phyloP scores from a whole-genome alignment of 2,113 vertebrate species.

The Lophura nycthemera region DNA sequence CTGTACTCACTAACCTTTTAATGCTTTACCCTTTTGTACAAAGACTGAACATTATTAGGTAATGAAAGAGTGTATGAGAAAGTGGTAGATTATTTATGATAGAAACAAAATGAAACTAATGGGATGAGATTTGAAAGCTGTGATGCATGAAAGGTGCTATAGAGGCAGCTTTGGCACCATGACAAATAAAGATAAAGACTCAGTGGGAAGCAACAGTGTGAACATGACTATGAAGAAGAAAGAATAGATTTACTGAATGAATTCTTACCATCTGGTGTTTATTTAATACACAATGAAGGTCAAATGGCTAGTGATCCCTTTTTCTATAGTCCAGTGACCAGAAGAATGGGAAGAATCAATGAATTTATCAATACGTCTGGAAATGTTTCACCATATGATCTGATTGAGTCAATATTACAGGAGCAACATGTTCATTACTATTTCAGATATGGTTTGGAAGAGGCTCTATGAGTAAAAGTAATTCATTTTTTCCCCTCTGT shows the following conservation, averaged over 20 bases:
- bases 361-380: constrained; percentile 85
- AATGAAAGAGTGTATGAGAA: constrained; percentile 85
- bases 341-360: constrained; percentile 86
- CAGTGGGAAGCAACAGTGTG: constrained; percentile 88
- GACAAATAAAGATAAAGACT: constrained; percentile 87
- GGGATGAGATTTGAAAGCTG: constrained; percentile 85
- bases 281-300: constrained; percentile 92
- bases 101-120: constrained; percentile 89
- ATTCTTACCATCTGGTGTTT: constrained; percentile 93
- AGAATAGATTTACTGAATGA: constrained; percentile 88
- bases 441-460: constrained; percentile 58
- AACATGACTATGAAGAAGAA: constrained; percentile 84
- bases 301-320: constrained; percentile 89
- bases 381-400: constrained; percentile 83
- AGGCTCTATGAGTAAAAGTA: background rate
- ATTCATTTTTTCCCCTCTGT: background rate
- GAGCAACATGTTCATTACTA: constrained; percentile 75
- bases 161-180: constrained; percentile 82
- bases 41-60: constrained; percentile 81
- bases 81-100: constrained; percentile 86
- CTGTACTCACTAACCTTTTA: constrained; percentile 81
- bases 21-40: constrained; percentile 76
- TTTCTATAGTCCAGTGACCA: constrained; percentile 84
- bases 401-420: constrained; percentile 83
- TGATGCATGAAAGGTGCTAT: constrained; percentile 88